These are phyloP conservation scores for Philhelius pedissequus DNA, from an alignment of 2,888 invertebrate genomes.

Conservation along the genomic window DNA sequence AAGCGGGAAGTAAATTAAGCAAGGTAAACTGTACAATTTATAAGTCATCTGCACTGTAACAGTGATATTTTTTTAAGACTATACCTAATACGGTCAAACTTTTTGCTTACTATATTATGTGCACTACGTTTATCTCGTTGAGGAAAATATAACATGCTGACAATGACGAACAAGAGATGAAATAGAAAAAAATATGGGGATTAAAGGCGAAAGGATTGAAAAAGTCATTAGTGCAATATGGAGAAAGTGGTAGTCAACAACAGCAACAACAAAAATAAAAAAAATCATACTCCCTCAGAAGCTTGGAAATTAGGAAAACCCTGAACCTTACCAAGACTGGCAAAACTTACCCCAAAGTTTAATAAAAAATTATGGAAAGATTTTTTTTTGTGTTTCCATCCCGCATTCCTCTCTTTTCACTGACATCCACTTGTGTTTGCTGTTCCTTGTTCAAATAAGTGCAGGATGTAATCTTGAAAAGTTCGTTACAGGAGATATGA, in stretches of 20 bases:
- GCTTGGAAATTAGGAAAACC: slow-evolving; percentile 6
- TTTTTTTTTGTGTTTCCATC: neutral
- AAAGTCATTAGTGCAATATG: slow-evolving; percentile 50
- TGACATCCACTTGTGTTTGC: slow-evolving; percentile 33
- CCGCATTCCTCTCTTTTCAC: neutral
- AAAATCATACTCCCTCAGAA: neutral
- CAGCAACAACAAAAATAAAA: neutral
- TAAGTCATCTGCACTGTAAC: slow-evolving; percentile 31
- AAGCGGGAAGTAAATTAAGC: too few species aligned
- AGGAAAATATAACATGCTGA: neutral
- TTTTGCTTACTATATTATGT: slow-evolving; percentile 1
- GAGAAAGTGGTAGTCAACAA: neutral
- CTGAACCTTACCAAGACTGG: slow-evolving; percentile 3
- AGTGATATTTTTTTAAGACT: slow-evolving; percentile 33
- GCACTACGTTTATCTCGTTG: neutral
- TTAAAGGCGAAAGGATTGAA: slow-evolving; percentile 28
- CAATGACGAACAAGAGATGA: neutral
- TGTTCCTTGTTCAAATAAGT: slow-evolving; percentile 31
- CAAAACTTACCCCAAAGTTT: slow-evolving; percentile 5
- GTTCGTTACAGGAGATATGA: slow-evolving; percentile 51
- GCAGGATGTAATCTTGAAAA: slow-evolving; percentile 53
- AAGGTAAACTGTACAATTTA: too few species aligned
- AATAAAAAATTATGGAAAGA: slow-evolving; percentile 24
- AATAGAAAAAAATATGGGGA: slow-evolving; percentile 10
- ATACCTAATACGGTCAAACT: slow-evolving; percentile 16